Percentiles rank a stretch among this genome's conserved stretches.
phyloP scores from a whole-genome alignment of 2,888 invertebrate genomes.

The Graphium colonna region DNA sequence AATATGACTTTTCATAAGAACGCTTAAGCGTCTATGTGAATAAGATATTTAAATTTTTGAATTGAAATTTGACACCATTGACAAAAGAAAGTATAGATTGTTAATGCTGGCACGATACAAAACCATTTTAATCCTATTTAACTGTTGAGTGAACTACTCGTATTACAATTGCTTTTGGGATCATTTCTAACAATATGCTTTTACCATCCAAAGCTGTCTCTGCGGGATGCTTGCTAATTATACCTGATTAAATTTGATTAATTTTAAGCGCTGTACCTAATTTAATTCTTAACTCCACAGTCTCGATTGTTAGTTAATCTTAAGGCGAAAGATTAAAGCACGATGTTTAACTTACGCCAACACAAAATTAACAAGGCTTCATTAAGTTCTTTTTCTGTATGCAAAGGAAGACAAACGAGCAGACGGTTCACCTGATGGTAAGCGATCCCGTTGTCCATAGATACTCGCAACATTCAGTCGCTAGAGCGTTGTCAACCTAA shows the following conservation, averaged over 20 bases:
- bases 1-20: no score
- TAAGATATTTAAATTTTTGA: no score
- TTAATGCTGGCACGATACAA: slow-evolving; percentile 5
- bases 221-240: slow-evolving; percentile 22
- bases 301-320: slow-evolving; percentile 22
- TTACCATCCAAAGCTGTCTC: slow-evolving; percentile 15
- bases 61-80: no score
- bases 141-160: slow-evolving; percentile 20
- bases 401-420: no score
- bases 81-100: no score
- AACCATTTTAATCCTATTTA: slow-evolving; percentile 19
- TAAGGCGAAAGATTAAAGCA: no score
- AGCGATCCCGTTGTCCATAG: no score
- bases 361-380: slow-evolving; percentile 22
- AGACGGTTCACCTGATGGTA: no score
- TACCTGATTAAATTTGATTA: slow-evolving; percentile 23
- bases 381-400: no score
- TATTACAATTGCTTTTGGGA: slow-evolving; percentile 18
- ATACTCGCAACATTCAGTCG: no score
- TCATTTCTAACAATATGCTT: slow-evolving; percentile 22
- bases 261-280: slow-evolving; percentile 21
- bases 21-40: no score
- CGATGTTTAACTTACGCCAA: slow-evolving; percentile 21
- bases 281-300: slow-evolving; percentile 20
- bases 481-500: no score